Evolutionary conservation across 2,888 invertebrate species (phyloP), one percentile per base, ranked within the genome.

Genomic region (Baronia brevicornis): DNA sequence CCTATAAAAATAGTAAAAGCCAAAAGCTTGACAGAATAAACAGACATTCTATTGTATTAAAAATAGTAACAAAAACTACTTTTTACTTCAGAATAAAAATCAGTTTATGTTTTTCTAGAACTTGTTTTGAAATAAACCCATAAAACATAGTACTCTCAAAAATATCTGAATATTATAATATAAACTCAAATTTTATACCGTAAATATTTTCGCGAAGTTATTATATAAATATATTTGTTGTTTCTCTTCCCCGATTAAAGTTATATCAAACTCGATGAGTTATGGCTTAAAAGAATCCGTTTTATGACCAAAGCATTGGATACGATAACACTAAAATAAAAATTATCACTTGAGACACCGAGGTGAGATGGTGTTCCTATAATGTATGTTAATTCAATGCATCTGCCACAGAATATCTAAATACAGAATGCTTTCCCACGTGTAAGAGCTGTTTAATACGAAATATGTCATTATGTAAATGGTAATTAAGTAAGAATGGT

Each of bases 351-450:
- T 14, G 22, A 29, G 17, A 18, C 23, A 18, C 30, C n/a, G 29
- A 15, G 18, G 33, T 28, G 33, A 18, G 32, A 36, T 29, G 22
- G 39, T 39, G 37, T 25, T 33, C 30, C 29, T 39, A 51, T 57
- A 60, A 62, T 59, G 41, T 63, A 66, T 63, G 58, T 44, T 53
- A 63, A 65, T 59, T 42, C 36, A 22, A 55, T 53, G 46, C 54
- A 51, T 48, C 49, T 46, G 54, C 43, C 29, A 39, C 34, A 41
- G 40, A 44, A 31, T 36, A 44, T 39, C 17, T 17, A 34, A 14
- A 28, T 33, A 38, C 40, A 19, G 46, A 33, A 46, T 36, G 43
- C 35, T 41, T 64, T 65, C 65, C 58, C 67, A 62, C 64, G 62
- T 49, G 46, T 48, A 30, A 40, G 35, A 29, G 27, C 29, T 40